Base-by-base conservation (phyloP, 2,113 vertebrate species). In the Nothoprocta perdicaria region DNA sequence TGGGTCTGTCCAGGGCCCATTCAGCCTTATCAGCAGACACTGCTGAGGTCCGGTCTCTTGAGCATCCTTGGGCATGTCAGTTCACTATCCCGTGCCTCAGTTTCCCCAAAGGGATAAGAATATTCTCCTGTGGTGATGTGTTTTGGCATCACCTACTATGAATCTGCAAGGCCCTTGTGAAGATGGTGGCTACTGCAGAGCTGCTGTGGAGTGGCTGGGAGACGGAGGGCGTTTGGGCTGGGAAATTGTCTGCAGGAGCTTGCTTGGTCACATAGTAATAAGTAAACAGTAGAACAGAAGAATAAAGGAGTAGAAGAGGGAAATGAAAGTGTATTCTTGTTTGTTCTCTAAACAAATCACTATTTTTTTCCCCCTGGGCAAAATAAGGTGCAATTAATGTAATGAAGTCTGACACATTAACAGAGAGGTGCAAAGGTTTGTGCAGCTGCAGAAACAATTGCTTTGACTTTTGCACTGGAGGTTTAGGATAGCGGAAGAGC, bases 391-490 rank as follows among this genome's bases (percentile, higher is more conserved):
- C 76, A 93, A 89, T 92, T 93, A 93, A 84, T 24, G 45, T 93
- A 92, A 93, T 27, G 7, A 87, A 75, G 53, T 72, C 73, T 94
- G 92, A 89, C 65, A 69, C 52, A 4, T 84, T 90, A 94, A 82
- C 83, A 61, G 65, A 80, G 88, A 86, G 52, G 81, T 83, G 81
- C 69, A 92, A 89, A 86, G 81, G 67, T 88, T 93, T 93, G 81
- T 78, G 61, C 83, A 94, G 65, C 55, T 63, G 73, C 68, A 48
- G 60, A 95, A 94, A 22, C 92, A 93, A 96, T 97, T 95, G 87
- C 52, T 96, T 95, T 95, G 95, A 94, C 90, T 96, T 63, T 89
- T 88, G 69, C 38, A 71, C 52, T 84, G 79, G 66, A 86, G 63
- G 62, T 92, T 86, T 35, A 83, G 58, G 55, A 80, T 61, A 93